Conservation (phyloP, 2,888 invertebrate genomes). For the Agriotes lineatus region DNA sequence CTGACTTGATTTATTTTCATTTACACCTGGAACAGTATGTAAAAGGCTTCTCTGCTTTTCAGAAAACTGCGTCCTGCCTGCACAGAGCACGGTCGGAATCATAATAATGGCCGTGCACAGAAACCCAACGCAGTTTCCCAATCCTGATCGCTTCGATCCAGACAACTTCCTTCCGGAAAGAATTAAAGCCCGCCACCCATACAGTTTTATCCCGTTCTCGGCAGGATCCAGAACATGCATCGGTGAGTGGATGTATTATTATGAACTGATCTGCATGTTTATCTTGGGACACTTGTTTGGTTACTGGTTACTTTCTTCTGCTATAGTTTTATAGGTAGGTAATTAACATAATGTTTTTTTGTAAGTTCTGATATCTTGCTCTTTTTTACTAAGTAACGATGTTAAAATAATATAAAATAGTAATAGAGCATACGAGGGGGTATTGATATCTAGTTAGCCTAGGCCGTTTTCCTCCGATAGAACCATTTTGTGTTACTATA, state of each 20-base stretch:
- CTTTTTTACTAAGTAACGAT: too few species aligned
- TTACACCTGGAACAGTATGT: too few species aligned
- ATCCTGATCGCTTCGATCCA: conserved; percentile 77
- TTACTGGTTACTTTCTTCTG: conserved; percentile 20
- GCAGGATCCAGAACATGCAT: conserved; percentile 82
- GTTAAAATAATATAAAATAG: too few species aligned
- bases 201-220: conserved; percentile 81
- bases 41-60: conserved; percentile 9
- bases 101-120: conserved; percentile 70
- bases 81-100: conserved; percentile 41
- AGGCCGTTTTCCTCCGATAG: too few species aligned
- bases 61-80: conserved; percentile 46
- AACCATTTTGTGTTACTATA: too few species aligned
- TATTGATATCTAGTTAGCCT: too few species aligned
- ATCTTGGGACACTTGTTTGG: conserved; percentile 31
- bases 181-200: conserved; percentile 77
- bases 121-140: conserved; percentile 72
- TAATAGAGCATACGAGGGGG: too few species aligned
- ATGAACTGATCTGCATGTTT: conserved; percentile 22
- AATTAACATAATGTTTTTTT: too few species aligned
- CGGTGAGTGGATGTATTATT: conserved; percentile 64
- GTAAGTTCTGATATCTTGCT: too few species aligned
- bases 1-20: too few species aligned
- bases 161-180: conserved; percentile 80
- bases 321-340: conserved; percentile 11